Evolutionary conservation across 2,888 invertebrate species (phyloP), one percentile per base, ranked within the genome.

Genomic region (Bruchidius siliquastri): DNA sequence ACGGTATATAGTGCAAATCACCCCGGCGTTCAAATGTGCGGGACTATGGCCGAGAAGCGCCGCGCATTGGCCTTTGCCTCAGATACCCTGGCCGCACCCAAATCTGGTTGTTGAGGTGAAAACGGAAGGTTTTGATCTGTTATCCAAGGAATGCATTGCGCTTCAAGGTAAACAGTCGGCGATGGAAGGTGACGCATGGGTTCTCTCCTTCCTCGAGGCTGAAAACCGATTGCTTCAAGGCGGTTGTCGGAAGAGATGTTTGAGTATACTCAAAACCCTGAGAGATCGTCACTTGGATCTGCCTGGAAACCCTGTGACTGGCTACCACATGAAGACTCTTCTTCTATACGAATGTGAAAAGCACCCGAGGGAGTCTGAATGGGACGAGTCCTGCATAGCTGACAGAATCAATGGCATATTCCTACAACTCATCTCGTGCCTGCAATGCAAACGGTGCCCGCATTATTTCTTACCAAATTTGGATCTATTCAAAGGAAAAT

Each of bases 111-210:
- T 92, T 20, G 93, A 94, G 83, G 94, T 94, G 18, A 94, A 95
- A 86, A 91, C 92, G 0, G 94, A 95, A 85, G 95, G 95, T 0
- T 95, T 95, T 86, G 94, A 95, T 84, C 87, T 95, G 71, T 86
- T 95, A 72, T 93, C 93, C 72, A 93, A 93, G 84, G 93, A 93
- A 84, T 90, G 90, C 82, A 87, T 90, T 21, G 89, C 90, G 2
- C 87, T 91, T 83, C 91, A 91, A 83, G 91, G 92, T 20, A 92
- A 92, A 82, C 92, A 92, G 84, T 90, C 91, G 18, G 91, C 91
- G 0, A 93, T 94, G 89, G 95, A 95, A 84, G 95, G 95, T 0
- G 95, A 96, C 85, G 94, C 95, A 6, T 95, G 95, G 95, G 92
- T 93, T 20, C 87, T 96, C 83, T 92, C 91, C 18, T 94, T 94